Evolutionary conservation across 1,140 invertebrate genomes (phyloP), one percentile per base, ranked within the genome.

Genomic region (Aphis craccivora): DNA sequence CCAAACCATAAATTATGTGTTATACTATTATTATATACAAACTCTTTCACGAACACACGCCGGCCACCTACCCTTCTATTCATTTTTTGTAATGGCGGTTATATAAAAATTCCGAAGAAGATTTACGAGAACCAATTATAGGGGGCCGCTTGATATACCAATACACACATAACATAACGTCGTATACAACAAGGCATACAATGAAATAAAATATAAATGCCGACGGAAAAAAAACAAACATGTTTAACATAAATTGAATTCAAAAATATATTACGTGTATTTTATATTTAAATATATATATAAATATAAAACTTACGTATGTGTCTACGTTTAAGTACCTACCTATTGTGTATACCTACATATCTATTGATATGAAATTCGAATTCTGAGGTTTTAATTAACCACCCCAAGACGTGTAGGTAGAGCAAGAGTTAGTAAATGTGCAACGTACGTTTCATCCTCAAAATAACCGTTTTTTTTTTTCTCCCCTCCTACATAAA

Each of bases 91-190:
- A 25, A 67, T 43, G 53, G 37, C 4, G 35, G 43, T 83, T n/a
- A 51, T 25, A 43, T 51, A 86, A 35, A 84, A 93, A 93, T 93
- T 93, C 91, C 91, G 1, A 86, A 93, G 91, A 86, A 93, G 91
- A 93, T 93, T 93, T 93, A 93, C 91, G 91, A 84, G 48, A 53
- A 84, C 81, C 91, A 92, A 92, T 84, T 92, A 92, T 83, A 83
- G 91, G 43, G 43, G 91, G 76, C 35, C n/a, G 76, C 9, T 60
- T 14, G 67, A 45, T 25, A 92, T 51, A 23, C 45, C 14, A 51
- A 14, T 51, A 93, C 23, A 53, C 81, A 48, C 67, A n/a, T 8
- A 25, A 35, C 37, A 87, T 87, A 45, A 90, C 23, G 37, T 22
- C 37, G 37, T 40, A 40, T 40, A 40, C 37, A 40, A 40, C 37